Evolutionary conservation across 2,888 invertebrate genomes (phyloP).

Genomic region (Drosophila silvestris): DNA sequence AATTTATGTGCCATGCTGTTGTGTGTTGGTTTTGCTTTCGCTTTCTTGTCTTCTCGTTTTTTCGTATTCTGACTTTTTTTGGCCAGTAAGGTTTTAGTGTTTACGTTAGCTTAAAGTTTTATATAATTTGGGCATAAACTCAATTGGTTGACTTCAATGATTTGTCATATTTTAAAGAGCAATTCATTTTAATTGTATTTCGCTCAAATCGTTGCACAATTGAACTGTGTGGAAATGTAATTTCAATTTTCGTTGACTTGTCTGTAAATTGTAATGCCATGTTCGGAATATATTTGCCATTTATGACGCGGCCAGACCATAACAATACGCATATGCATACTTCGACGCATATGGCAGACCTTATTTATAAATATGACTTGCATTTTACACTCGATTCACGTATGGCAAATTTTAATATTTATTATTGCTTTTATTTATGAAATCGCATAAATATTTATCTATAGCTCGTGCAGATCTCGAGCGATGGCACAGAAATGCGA

Average conservation of each 20-base stretch:
- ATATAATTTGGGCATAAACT: conserved; percentile 20
- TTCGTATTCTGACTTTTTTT: conserved; percentile 7
- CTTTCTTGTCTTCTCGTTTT: conserved; percentile 35
- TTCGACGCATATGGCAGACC: conserved; percentile 21
- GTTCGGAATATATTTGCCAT: conserved; percentile 30
- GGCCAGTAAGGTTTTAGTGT: conserved; percentile 40
- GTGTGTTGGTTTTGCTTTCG: conserved; percentile 33
- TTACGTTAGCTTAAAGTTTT: conserved; percentile 58
- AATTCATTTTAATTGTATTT: conserved; percentile 42
- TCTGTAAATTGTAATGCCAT: conserved; percentile 29
- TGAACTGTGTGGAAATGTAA: conserved; percentile 9
- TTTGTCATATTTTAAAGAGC: conserved; percentile 46
- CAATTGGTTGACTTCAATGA: conserved; percentile 36
- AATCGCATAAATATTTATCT: conserved; percentile 74
- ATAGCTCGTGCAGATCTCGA: conserved; percentile 48
- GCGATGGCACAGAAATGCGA: conserved; percentile 40
- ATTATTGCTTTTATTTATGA: conserved; percentile 69
- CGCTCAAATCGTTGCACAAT: conserved; percentile 41
- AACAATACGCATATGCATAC: conserved; percentile 10
- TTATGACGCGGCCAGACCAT: conserved; percentile 20
- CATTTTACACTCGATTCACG: conserved; percentile 28
- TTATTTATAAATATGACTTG: conserved; percentile 29
- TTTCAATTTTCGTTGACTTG: conserved; percentile 29
- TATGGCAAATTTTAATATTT: conserved; percentile 26
- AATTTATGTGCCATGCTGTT: conserved; percentile 51